phyloP scores from a whole-genome alignment of 2,797 vertebrate species.

The Alosa sapidissima region DNA sequence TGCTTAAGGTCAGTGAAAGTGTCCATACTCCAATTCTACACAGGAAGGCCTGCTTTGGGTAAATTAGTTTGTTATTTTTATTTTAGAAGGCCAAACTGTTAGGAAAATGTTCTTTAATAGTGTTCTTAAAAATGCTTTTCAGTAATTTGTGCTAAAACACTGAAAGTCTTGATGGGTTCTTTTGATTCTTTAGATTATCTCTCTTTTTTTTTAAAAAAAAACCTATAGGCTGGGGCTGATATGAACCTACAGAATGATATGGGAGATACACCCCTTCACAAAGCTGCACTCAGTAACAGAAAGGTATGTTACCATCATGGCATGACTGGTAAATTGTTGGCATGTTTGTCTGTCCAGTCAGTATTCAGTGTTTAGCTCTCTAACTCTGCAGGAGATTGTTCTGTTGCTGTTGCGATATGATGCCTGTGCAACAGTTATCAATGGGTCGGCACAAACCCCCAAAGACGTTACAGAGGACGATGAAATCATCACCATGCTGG shows the following conservation, averaged over 20 bases:
- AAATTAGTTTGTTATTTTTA: no score
- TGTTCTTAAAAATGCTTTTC: no score
- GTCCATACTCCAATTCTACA: background rate
- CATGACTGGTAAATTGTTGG: background rate
- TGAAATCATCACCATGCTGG: conserved; percentile 91
- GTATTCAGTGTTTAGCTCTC: background rate
- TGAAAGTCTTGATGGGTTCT: no score
- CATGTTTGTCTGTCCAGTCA: background rate
- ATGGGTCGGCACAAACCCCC: conserved; percentile 86
- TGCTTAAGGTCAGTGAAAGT: conserved; percentile 78
- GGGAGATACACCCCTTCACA: conserved; percentile 90
- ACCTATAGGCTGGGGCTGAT: conserved; percentile 82
- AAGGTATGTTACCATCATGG: conserved; percentile 71
- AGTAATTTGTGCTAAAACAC: no score
- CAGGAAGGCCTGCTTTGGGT: background rate
- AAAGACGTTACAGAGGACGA: conserved; percentile 87
- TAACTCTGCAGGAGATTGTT: conserved; percentile 80
- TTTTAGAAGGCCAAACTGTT: no score
- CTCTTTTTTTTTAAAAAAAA: conserved; percentile 34
- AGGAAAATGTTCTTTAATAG: no score
- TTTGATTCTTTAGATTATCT: background rate
- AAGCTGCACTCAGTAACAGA: conserved; percentile 81
- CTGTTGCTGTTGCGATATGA: conserved; percentile 85
- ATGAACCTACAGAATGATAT: conserved; percentile 83
- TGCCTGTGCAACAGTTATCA: conserved; percentile 82